These are phyloP conservation scores for Tortricodes alternella DNA, from an alignment of 2,888 invertebrate species.

Conservation along the genomic window DNA sequence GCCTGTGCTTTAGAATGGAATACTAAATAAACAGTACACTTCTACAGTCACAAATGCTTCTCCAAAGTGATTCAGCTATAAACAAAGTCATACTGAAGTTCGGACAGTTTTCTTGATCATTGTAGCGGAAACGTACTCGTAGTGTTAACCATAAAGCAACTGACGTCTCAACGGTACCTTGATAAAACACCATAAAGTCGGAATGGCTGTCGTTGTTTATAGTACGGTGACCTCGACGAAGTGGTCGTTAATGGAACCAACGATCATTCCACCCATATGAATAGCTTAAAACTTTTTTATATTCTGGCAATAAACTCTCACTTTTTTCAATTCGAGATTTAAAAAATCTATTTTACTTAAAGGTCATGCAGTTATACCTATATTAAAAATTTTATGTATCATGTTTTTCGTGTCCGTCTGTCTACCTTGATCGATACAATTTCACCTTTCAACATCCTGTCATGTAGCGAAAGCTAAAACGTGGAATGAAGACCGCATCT, in stretches of 20 bases:
- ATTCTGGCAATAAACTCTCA: conserved; percentile 21
- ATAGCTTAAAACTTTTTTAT: conserved; percentile 19
- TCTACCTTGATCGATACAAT: neutral
- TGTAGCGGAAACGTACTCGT: conserved; percentile 47
- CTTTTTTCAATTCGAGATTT: no score
- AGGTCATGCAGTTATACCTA: no score
- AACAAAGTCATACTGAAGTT: conserved; percentile 27
- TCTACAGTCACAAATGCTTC: no score
- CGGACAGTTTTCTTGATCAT: conserved; percentile 33
- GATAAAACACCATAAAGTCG: conserved; percentile 68
- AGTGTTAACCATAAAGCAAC: conserved; percentile 54
- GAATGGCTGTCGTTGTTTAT: conserved; percentile 55
- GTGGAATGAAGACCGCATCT: neutral
- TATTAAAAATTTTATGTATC: no score
- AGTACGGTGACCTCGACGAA: conserved; percentile 61
- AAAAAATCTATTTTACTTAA: no score
- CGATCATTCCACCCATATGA: conserved; percentile 39
- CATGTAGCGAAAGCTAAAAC: conserved; percentile 17
- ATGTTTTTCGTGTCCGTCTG: neutral
- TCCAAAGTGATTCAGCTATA: no score
- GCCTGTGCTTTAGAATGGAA: no score
- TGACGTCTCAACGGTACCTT: conserved; percentile 61
- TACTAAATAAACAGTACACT: no score
- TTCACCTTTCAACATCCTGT: neutral
- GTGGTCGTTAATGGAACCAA: conserved; percentile 60